phyloP scores from a whole-genome alignment of 2,113 vertebrate genomes.

The Rhinopomastus cyanomelas region DNA sequence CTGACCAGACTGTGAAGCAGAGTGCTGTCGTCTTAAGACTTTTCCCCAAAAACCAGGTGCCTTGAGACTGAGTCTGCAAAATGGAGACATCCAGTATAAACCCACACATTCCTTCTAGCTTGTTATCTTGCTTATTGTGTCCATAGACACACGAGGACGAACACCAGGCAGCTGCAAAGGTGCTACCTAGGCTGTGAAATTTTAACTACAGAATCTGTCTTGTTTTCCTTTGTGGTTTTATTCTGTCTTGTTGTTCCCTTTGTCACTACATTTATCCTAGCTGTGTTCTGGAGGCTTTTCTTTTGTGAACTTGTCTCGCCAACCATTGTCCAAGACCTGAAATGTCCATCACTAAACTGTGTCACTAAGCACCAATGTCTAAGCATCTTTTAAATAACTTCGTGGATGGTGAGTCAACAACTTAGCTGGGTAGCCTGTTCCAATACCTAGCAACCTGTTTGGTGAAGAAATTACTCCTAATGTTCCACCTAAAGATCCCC shows the following conservation, averaged over 20 bases:
- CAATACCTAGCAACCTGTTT: no score
- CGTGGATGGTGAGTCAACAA: no score
- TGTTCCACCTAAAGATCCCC: no score
- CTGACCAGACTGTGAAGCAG: neutral
- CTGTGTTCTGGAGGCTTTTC: neutral
- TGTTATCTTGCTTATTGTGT: neutral
- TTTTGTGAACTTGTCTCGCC: neutral
- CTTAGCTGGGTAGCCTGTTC: no score
- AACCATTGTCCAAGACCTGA: no score
- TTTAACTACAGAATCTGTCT: neutral
- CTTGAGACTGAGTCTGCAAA: neutral
- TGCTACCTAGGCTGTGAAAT: neutral
- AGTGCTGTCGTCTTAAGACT: neutral
- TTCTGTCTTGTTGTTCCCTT: neutral
- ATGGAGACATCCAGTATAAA: neutral
- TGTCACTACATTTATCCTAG: neutral
- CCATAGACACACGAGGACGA: neutral
- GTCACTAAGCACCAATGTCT: no score
- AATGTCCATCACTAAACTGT: no score
- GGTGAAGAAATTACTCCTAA: no score
- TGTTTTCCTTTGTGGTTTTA: neutral
- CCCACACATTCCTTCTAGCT: neutral
- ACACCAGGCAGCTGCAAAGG: neutral
- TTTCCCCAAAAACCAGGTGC: neutral
- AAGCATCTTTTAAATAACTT: no score